Evolutionary conservation across 30 jellyfish, hydroid and myxozoan species (phyloP), one percentile per base, ranked within the genome.

Genomic region (Chrysaora quinquecirrha): DNA sequence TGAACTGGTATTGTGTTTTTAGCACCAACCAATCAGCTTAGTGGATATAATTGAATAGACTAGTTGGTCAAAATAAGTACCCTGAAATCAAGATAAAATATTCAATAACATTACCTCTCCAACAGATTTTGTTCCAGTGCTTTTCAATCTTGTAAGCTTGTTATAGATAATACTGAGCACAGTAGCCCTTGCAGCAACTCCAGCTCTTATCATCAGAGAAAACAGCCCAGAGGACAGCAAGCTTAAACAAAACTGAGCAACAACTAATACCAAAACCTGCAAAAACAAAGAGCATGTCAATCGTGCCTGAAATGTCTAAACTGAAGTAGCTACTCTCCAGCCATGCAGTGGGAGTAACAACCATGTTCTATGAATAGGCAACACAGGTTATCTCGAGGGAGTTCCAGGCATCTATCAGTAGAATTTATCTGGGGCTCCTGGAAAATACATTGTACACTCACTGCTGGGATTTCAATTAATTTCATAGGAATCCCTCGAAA

Each of bases 71-170:
- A n/a, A n/a, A n/a, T n/a, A n/a, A n/a, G n/a, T n/a, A n/a, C n/a
- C n/a, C n/a, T n/a, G n/a, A n/a, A n/a, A n/a, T n/a, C n/a, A n/a
- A n/a, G n/a, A n/a, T n/a, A n/a, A n/a, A n/a, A n/a, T n/a, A n/a
- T n/a, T n/a, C n/a, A n/a, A n/a, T n/a, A n/a, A n/a, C n/a, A n/a
- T 28, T 81, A 88, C 97, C 94, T 88, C 97, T 27, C 97, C 97
- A 32, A 81, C 94, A 46, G 97, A 88, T 33, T 88, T 88, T 73
- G 60, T 79, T 30, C 93, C 97, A 73, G 75, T 76, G 27, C 78
- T 83, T 35, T 88, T 88, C 20, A 88, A 38, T 32, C 62, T 80
- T 27, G 85, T 48, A 30, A 75, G 27, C 54, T 88, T 88, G 56
- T 75, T 34, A 31, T 88, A 88, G 46, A 88, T 75, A 22, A 88